Evolutionary conservation across 2,797 vertebrate genomes (phyloP).

Genomic region (Loris lydekkerianus): DNA sequence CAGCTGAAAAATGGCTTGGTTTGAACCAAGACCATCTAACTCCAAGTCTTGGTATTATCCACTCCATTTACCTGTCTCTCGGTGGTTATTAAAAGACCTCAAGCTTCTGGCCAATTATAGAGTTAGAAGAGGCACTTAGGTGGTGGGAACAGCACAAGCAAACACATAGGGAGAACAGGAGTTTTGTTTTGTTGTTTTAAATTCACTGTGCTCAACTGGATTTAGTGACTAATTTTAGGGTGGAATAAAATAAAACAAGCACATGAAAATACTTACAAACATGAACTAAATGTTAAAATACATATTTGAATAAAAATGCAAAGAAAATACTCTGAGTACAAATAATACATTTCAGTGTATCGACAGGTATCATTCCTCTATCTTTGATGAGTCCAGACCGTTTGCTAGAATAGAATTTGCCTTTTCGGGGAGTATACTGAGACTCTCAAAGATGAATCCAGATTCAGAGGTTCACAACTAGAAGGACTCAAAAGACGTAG

Average conservation of each 20-base stretch:
- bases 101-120: neutral
- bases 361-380: neutral
- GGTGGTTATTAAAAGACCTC: neutral
- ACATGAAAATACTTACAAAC: neutral
- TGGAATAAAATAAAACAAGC: neutral
- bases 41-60: neutral
- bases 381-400: neutral
- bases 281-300: neutral
- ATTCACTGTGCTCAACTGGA: neutral
- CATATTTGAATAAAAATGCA: neutral
- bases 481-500: neutral
- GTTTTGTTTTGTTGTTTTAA: neutral
- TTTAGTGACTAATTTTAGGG: neutral
- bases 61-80: neutral
- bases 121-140: neutral
- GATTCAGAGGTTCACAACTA: neutral
- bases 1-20: neutral
- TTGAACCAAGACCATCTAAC: neutral
- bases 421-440: neutral
- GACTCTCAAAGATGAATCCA: neutral
- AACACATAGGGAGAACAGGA: neutral
- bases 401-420: neutral
- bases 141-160: neutral
- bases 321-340: neutral
- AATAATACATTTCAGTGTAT: neutral